phyloP scores from a whole-genome alignment of 1,140 invertebrate species.

The Plectrocnemia conspersa region DNA sequence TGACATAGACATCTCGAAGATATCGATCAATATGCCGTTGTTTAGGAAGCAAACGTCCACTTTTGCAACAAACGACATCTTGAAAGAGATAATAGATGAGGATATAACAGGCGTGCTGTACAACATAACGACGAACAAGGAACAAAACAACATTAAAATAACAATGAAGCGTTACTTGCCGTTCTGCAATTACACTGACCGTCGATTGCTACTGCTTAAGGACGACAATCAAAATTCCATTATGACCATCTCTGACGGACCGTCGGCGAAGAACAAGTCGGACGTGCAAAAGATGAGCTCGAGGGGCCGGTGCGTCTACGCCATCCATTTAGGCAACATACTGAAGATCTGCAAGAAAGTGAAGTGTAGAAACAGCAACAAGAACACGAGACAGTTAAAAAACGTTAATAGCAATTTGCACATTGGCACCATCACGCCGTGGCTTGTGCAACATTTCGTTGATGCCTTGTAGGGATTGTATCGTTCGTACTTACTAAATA shows the following conservation, averaged over 20 bases:
- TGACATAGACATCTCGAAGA: slow-evolving; percentile 4
- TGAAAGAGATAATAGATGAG: slow-evolving; percentile 11
- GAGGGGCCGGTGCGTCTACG: slow-evolving; percentile 31
- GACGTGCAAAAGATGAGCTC: slow-evolving; percentile 25
- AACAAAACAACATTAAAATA: slow-evolving; percentile 6
- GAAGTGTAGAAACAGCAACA: slow-evolving; percentile 23
- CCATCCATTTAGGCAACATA: slow-evolving; percentile 28
- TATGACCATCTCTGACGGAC: slow-evolving; percentile 16
- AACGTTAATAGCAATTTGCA: slow-evolving; percentile 26
- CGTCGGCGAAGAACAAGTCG: slow-evolving; percentile 27
- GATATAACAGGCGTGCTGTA: slow-evolving; percentile 9
- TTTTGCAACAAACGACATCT: slow-evolving; percentile 7
- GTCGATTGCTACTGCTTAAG: slow-evolving; percentile 15
- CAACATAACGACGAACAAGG: slow-evolving; percentile 10
- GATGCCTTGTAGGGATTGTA: slow-evolving; percentile 34
- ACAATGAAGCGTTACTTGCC: slow-evolving; percentile 21
- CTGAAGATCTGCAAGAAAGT: slow-evolving; percentile 30
- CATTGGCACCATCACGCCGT: slow-evolving; percentile 25
- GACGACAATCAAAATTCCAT: slow-evolving; percentile 15
- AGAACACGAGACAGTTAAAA: slow-evolving; percentile 26
- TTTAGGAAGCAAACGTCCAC: slow-evolving; percentile 4
- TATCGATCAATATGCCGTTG: slow-evolving; percentile 8
- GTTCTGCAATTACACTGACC: slow-evolving; percentile 26
- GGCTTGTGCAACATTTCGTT: slow-evolving; percentile 33
- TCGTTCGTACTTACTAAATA: slow-evolving; percentile 9